Evolutionary conservation across 2,113 vertebrate species (phyloP), one percentile per base, ranked within the genome.

Genomic region (Copsychus sechellarum): DNA sequence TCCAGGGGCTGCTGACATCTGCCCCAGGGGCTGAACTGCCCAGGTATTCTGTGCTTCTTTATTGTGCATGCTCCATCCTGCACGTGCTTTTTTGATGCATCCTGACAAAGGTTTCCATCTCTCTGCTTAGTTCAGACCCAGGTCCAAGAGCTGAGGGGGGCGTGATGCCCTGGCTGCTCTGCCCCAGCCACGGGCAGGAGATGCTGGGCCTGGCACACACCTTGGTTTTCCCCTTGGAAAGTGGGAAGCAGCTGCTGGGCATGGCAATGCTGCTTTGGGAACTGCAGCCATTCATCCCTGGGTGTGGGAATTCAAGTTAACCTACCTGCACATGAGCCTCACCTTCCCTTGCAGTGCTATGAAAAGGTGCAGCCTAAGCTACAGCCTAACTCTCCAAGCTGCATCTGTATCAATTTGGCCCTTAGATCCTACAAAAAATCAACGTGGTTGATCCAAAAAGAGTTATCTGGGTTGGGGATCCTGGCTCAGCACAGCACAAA

Each of bases 401-500:
- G 79, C 51, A 38, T 62, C 86, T 62, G 14, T 34, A 42, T 34
- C 79, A n/a, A 12, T 56, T 61, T 51, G 38, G 26, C 40, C 85
- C 40, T 62, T 38, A 14, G 1, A 1, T 71, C 56, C 86, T 36
- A 8, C 2, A 12, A 67, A 74, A 64, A 47, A 76, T 20, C 77
- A 64, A 43, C 28, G 33, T 10, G 47, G 53, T 34, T 86, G 85
- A 86, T 90, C 72, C 76, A 86, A 80, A 83, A 83, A 19, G 38
- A 88, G 51, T 88, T 86, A 69, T 77, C 93, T 91, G 94, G 51
- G 42, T 34, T 64, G 67, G 83, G 79, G 57, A 90, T 70, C 81
- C 83, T 83, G 76, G 88, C 74, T 92, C 84, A n/a, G 60, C 54
- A 61, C 77, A 78, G 22, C 45, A 73, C 50, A 91, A 82, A 79